These are phyloP conservation scores for Xiphias gladius DNA, from an alignment of 2,113 vertebrate genomes.

Conservation along the genomic window DNA sequence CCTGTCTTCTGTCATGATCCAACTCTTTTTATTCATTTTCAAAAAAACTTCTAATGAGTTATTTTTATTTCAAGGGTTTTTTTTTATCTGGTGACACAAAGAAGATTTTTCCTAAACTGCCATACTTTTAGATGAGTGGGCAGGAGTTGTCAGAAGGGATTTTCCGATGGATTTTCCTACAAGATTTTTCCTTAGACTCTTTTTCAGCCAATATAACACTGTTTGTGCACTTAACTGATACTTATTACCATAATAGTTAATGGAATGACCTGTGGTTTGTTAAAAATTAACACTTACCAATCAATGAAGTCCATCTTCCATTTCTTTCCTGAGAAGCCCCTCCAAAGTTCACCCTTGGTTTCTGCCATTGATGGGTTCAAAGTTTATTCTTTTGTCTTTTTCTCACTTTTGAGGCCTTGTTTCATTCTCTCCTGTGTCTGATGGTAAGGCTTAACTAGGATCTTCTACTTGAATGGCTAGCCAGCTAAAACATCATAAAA, in stretches of 20 bases:
- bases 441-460: not conserved
- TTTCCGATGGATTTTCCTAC: not conserved
- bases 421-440: not conserved
- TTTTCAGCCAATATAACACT: not conserved
- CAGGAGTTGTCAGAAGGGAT: not conserved
- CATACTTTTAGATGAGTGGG: not conserved
- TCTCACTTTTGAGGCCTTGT: not conserved
- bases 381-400: constrained; percentile 4
- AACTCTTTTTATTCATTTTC: not conserved
- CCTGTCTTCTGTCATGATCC: not conserved
- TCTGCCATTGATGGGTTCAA: not conserved
- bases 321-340: not conserved
- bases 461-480: not conserved
- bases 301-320: not conserved
- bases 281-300: not conserved
- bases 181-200: not conserved
- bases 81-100: not conserved
- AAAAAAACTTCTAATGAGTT: not conserved
- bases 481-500: not conserved
- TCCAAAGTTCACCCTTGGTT: not conserved
- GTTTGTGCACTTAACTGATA: not conserved
- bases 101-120: not conserved
- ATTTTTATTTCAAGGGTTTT: not conserved
- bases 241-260: too few relatives aligned
- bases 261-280: not conserved